These are phyloP conservation scores for Catonia carolina DNA, from an alignment of 2,888 invertebrate genomes.

Conservation along the genomic window DNA sequence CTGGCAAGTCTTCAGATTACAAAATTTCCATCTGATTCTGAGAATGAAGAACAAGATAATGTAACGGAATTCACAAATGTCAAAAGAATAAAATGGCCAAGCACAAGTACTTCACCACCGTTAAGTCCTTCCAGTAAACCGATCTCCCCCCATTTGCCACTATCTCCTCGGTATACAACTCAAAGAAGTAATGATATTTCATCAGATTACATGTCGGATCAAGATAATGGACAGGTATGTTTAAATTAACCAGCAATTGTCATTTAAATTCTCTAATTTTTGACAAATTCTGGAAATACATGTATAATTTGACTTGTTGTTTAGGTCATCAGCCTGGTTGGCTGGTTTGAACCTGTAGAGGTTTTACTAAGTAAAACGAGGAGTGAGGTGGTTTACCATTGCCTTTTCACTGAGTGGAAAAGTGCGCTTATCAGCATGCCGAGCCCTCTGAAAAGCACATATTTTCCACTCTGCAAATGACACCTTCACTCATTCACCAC, in stretches of 20 bases:
- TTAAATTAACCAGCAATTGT: not conserved
- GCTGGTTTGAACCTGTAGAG: too few species aligned
- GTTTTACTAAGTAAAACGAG: too few species aligned
- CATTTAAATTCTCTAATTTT: too few species aligned
- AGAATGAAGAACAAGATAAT: slow-evolving; percentile 25
- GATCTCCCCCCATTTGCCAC: slow-evolving; percentile 3
- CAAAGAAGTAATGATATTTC: slow-evolving; percentile 30
- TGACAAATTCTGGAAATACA: too few species aligned
- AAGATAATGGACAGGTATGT: slow-evolving; percentile 27
- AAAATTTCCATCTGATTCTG: slow-evolving; percentile 25
- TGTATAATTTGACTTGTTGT: too few species aligned
- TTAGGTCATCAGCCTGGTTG: too few species aligned
- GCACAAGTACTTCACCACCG: slow-evolving; percentile 13
- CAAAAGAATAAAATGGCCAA: not conserved
- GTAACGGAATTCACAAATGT: slow-evolving; percentile 15
- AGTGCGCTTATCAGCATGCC: too few species aligned
- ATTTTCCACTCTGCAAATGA: too few species aligned
- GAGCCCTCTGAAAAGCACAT: too few species aligned
- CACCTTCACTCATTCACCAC: too few species aligned
- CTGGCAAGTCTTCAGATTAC: slow-evolving; percentile 40
- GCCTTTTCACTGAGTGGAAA: too few species aligned
- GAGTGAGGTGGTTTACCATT: too few species aligned
- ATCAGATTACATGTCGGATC: slow-evolving; percentile 33
- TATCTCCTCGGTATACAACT: slow-evolving; percentile 17
- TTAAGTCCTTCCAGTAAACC: not conserved